Conservation (phyloP, 2,797 vertebrate genomes). For the Scolopax bukidnonensis region DNA sequence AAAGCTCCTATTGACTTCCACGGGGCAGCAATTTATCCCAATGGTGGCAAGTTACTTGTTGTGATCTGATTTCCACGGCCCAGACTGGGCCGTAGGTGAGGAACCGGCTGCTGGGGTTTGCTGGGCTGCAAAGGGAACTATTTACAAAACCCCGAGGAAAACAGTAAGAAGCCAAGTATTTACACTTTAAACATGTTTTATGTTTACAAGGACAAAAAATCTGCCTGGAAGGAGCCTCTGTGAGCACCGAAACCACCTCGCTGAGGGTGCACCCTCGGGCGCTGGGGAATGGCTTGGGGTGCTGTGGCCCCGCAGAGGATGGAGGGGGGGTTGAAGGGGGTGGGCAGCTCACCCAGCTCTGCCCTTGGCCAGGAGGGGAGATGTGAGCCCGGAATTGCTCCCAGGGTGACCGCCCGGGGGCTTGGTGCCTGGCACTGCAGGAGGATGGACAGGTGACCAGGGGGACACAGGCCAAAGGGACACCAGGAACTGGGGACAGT, state of each 20-base stretch:
- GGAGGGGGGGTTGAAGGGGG: not conserved
- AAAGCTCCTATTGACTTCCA: not conserved
- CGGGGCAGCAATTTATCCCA: not conserved
- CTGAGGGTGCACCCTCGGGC: accelerated
- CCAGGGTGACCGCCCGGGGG: not conserved
- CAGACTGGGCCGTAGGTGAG: not conserved
- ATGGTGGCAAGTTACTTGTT: not conserved
- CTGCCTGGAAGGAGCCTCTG: not conserved
- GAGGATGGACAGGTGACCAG: not conserved
- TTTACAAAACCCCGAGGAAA: not conserved
- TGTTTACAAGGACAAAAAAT: not conserved
- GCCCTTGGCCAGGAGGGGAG: not conserved
- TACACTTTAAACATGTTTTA: not conserved
- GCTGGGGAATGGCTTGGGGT: accelerated
- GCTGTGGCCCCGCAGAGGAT: not conserved
- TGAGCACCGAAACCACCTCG: not conserved
- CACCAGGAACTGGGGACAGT: not conserved
- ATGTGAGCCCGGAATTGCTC: not conserved
- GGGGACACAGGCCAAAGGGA: no score
- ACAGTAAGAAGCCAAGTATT: not conserved
- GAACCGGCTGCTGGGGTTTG: not conserved
- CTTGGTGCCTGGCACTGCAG: accelerated
- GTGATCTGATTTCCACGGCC: accelerated
- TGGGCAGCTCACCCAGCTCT: not conserved
- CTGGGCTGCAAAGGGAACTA: not conserved